These are phyloP conservation scores for Calyptomena viridis DNA, from an alignment of 2,113 vertebrate genomes.

Conservation along the genomic window DNA sequence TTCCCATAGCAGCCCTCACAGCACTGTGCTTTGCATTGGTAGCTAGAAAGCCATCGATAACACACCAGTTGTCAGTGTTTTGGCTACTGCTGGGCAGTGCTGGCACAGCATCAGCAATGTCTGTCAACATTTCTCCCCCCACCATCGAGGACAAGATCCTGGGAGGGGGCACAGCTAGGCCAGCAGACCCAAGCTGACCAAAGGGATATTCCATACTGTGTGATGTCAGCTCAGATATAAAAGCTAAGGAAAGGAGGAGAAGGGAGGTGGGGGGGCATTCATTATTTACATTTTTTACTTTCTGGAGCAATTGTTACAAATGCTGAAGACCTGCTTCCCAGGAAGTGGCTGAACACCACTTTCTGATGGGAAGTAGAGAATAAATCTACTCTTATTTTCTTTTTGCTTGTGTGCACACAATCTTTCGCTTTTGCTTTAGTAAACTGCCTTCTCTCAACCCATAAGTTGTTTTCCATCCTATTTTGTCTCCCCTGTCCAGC, in stretches of 20 bases:
- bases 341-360: not conserved
- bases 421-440: not conserved
- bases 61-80: not conserved
- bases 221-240: not conserved
- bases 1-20: not conserved
- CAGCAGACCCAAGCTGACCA: not conserved
- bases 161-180: not conserved
- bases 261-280: not conserved
- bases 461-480: not conserved
- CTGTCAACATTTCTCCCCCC: not conserved
- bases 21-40: not conserved
- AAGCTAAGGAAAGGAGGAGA: not conserved
- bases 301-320: not conserved
- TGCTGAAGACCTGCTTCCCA: not conserved
- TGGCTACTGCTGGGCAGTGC: not conserved
- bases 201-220: not conserved
- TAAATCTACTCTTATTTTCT: not conserved
- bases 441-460: not conserved
- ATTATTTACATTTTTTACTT: not conserved
- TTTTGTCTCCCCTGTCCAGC: not conserved
- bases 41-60: not conserved
- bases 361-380: not conserved
- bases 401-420: not conserved
- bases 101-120: not conserved
- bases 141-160: not conserved